Conservation (phyloP, 2,888 invertebrate species). For the Lottia scabra region DNA sequence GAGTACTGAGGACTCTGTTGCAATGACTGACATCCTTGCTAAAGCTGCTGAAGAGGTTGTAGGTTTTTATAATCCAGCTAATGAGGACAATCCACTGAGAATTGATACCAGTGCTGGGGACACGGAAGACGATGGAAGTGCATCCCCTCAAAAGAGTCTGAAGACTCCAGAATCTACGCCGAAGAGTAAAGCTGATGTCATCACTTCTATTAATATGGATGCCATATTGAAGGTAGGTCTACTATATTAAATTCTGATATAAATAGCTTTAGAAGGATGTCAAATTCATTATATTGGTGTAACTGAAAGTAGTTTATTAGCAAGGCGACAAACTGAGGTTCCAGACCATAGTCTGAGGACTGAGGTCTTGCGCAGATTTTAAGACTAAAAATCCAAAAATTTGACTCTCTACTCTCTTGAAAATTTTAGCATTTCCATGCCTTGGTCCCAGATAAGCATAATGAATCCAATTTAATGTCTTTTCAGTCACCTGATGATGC, state of each 20-base stretch:
- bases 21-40: conserved; percentile 61
- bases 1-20: not conserved
- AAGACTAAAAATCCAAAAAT: too few relatives aligned
- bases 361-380: too few relatives aligned
- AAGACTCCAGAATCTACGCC: conserved; percentile 1
- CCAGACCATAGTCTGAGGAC: too few relatives aligned
- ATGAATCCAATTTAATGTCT: not conserved
- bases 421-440: too few relatives aligned
- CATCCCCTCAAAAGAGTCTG: conserved; percentile 15
- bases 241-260: too few relatives aligned
- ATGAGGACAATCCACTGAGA: conserved; percentile 60
- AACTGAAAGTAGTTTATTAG: too few relatives aligned
- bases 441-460: too few relatives aligned
- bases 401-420: too few relatives aligned
- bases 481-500: not conserved
- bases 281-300: too few relatives aligned
- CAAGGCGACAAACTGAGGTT: too few relatives aligned
- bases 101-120: conserved; percentile 61
- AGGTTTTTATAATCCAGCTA: conserved; percentile 60
- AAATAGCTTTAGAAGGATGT: too few relatives aligned
- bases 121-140: conserved; percentile 39
- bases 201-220: not conserved
- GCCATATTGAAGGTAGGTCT: not conserved
- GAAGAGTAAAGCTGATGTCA: not conserved
- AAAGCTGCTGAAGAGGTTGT: conserved; percentile 69